Evolutionary conservation across 2,888 invertebrate genomes (phyloP).

Genomic region (Drosophila mulleri): DNA sequence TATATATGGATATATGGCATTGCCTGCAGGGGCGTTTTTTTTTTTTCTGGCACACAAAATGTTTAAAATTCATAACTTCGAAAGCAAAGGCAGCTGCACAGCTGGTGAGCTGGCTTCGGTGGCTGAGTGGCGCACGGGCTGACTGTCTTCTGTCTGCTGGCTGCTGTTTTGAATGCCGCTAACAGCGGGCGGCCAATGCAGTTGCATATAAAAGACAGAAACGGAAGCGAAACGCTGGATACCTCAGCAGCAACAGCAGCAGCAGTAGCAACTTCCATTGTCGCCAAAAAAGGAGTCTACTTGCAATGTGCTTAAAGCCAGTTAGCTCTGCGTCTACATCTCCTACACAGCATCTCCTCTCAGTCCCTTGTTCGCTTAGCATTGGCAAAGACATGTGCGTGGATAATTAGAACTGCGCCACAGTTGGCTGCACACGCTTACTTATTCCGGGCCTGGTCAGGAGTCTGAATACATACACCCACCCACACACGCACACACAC

Average conservation of each 20-base stretch:
- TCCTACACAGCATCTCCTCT: not conserved
- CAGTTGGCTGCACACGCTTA: conserved; percentile 73
- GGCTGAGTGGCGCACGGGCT: conserved; percentile 1
- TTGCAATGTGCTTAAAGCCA: conserved; percentile 53
- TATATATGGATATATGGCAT: conserved; percentile 21
- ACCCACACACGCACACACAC: conserved; percentile 27
- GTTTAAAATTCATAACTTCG: conserved; percentile 81
- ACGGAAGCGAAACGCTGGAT: conserved; percentile 69
- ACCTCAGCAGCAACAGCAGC: conserved; percentile 48
- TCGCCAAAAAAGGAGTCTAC: conserved; percentile 29
- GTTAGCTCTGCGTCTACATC: conserved; percentile 29
- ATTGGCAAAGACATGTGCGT: conserved; percentile 73
- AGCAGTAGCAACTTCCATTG: conserved; percentile 29
- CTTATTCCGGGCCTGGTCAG: conserved; percentile 34
- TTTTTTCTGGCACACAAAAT: conserved; percentile 56
- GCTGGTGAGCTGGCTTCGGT: conserved; percentile 62
- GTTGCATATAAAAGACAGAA: conserved; percentile 80
- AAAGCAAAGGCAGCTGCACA: conserved; percentile 69
- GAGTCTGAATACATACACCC: conserved; percentile 33
- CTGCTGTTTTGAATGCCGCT: conserved; percentile 80
- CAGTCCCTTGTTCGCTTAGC: not conserved
- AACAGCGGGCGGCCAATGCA: conserved; percentile 79
- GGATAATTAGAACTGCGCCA: conserved; percentile 78
- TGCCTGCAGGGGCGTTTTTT: conserved; percentile 76
- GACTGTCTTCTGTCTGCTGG: conserved; percentile 49